Conservation (phyloP, 2,797 vertebrate genomes). For the Lagocephalus sceleratus region DNA sequence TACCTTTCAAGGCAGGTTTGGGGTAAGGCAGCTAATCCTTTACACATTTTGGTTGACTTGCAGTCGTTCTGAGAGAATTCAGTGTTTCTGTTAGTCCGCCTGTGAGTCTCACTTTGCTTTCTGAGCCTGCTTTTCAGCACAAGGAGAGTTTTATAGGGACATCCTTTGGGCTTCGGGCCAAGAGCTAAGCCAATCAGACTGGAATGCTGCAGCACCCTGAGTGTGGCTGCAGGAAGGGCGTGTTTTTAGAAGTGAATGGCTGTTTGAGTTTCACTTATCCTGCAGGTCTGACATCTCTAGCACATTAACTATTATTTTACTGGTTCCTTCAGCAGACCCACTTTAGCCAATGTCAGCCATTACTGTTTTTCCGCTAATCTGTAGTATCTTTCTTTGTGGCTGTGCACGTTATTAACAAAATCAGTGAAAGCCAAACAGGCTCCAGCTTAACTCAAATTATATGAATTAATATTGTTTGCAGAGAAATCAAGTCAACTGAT, state of each 20-base stretch:
- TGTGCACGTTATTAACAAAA: no score
- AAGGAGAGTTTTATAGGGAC: conserved; percentile 69
- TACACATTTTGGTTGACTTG: conserved; percentile 83
- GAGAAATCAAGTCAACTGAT: no score
- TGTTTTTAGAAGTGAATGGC: conserved; percentile 19
- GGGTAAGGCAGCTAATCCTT: conserved; percentile 89
- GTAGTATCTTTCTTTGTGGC: no score
- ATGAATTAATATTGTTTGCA: no score
- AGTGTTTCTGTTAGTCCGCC: conserved; percentile 15
- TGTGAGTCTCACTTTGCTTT: conserved; percentile 48
- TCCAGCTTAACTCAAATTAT: no score
- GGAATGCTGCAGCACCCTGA: conserved; percentile 50
- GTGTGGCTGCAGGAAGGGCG: conserved; percentile 40
- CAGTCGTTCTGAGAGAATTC: conserved; percentile 30
- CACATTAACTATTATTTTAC: neutral
- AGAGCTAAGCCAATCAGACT: conserved; percentile 77
- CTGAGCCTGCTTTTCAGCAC: conserved; percentile 62
- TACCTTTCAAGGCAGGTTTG: conserved; percentile 90
- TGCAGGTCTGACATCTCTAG: neutral
- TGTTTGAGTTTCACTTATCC: conserved; percentile 47
- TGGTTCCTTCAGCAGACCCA: no score
- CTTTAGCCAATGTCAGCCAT: no score
- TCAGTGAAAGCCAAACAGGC: no score
- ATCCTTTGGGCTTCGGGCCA: conserved; percentile 68
- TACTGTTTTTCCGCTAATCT: no score